Percentiles rank a stretch among this genome's conserved stretches.
These are phyloP conservation scores for Cricetomys ansorgei DNA, from an alignment of 2,113 vertebrate species.

Conservation along the genomic window DNA sequence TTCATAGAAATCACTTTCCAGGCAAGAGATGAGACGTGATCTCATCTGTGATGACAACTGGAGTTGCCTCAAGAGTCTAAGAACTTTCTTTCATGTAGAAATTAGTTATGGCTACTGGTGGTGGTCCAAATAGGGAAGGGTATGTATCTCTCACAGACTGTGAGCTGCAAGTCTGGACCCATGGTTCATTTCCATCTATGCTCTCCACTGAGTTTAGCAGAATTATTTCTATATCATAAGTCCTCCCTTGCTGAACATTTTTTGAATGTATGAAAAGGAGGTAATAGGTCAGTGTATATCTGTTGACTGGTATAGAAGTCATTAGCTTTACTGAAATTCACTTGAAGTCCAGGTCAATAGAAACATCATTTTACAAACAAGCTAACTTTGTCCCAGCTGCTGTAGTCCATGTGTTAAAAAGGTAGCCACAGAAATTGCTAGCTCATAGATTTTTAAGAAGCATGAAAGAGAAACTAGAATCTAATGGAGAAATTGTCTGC, in stretches of 20 bases:
- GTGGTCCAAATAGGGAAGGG: background rate
- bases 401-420: constrained; percentile 26
- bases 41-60: background rate
- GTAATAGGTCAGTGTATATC: background rate
- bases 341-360: constrained; percentile 1
- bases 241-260: constrained; percentile 4
- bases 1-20: background rate
- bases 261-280: background rate
- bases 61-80: background rate
- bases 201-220: background rate
- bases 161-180: background rate
- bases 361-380: constrained; percentile 37
- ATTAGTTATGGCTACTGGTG: background rate
- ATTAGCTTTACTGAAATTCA: constrained; percentile 44
- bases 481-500: background rate
- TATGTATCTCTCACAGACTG: background rate
- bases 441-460: background rate
- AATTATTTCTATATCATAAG: background rate
- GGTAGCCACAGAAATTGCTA: constrained; percentile 38
- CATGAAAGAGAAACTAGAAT: constrained; percentile 11
- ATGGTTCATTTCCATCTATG: background rate
- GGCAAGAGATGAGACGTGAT: background rate
- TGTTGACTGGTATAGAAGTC: background rate
- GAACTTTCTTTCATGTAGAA: background rate
- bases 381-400: background rate